Evolutionary conservation across 2,888 invertebrate genomes (phyloP), one percentile per base, ranked within the genome.

Genomic region (Amphipyra tragopoginis): DNA sequence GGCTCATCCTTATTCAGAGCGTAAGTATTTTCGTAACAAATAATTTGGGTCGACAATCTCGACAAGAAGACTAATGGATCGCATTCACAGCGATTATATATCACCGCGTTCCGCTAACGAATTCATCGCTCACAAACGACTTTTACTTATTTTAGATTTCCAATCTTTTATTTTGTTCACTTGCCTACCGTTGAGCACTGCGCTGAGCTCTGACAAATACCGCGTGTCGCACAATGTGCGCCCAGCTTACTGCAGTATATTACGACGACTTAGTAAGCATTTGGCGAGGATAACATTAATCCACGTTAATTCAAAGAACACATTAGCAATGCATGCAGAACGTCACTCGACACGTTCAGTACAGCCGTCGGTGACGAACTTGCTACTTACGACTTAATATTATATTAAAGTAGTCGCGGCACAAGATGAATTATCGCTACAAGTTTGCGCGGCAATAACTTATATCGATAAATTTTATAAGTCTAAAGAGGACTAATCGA

Each of bases 51-150:
- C 81, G 86, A 81, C 85, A 83, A 79, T 80, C 82, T 80, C 80
- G 81, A 81, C 83, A 81, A 72, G 72, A 81, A 86, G 87, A 88
- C 84, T 87, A 87, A 90, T 90, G 88, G 86, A 82, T 82, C 80
- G 64, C 66, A 65, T 69, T 79, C 67, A 61, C 51, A 57, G 48
- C 50, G 65, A 85, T 86, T 84, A 80, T 85, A 86, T 81, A 86
- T 88, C 84, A 83, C 82, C 78, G 75, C 79, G 75, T 60, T 70
- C 72, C 79, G 60, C 77, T 65, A 65, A 79, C 65, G 80, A 84
- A 85, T 84, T 82, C 86, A 87, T 87, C 86, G 83, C 82, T 84
- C 83, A 81, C 79, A 67, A 72, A 71, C 71, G 66, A 71, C 71
- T 85, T 85, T 85, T 64, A 72, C 77, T 77, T 79, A 63, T 76